These are phyloP conservation scores for Nomada goodeniana DNA, from an alignment of 2,888 invertebrate species.

Conservation along the genomic window DNA sequence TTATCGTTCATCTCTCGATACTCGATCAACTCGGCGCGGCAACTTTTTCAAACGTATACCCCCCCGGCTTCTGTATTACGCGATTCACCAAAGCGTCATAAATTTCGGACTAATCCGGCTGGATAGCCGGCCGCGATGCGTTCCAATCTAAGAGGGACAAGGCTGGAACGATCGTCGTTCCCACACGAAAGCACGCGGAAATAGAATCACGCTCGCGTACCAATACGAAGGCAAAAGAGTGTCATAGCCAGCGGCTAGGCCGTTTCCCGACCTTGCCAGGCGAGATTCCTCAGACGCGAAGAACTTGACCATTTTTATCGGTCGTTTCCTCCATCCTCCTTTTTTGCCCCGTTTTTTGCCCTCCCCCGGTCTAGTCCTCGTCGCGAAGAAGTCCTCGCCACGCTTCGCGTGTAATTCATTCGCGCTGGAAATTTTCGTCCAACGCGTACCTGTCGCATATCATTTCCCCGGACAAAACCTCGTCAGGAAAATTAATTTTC, in stretches of 20 bases:
- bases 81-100: neutral
- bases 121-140: too few relatives aligned
- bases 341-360: constrained; percentile 38
- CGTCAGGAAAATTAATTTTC: constrained; percentile 34
- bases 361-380: constrained; percentile 26
- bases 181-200: constrained; percentile 42
- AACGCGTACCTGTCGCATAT: constrained; percentile 20
- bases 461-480: constrained; percentile 22
- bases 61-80: neutral
- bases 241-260: constrained; percentile 78
- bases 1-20: neutral
- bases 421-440: constrained; percentile 2
- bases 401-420: constrained; percentile 33
- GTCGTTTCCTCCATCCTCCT: constrained; percentile 54
- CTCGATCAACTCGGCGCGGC: neutral
- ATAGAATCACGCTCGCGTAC: constrained; percentile 42
- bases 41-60: neutral
- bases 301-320: constrained; percentile 71
- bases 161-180: neutral
- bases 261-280: constrained; percentile 81
- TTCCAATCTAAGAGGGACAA: neutral
- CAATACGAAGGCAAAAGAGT: constrained; percentile 54
- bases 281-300: constrained; percentile 78
- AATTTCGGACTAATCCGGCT: neutral
- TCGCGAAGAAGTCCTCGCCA: constrained; percentile 8